Conservation (phyloP, 1,140 invertebrate species). For the Micrasema longulum region DNA sequence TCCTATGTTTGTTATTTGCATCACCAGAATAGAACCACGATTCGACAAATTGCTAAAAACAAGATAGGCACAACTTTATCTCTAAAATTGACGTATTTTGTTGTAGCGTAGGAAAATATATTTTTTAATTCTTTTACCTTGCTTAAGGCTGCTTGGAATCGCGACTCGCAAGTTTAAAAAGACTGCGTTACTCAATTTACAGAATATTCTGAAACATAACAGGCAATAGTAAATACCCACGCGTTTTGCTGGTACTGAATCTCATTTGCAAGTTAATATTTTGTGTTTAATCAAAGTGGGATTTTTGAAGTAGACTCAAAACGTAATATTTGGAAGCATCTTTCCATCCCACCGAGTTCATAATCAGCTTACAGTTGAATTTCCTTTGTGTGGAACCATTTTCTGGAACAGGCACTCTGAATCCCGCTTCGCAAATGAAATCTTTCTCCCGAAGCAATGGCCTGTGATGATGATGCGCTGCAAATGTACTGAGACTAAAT, state of each 20-base stretch:
- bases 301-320: conserved; percentile 17
- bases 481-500: conserved; percentile 24
- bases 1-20: too few relatives aligned
- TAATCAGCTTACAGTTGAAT: conserved; percentile 21
- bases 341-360: conserved; percentile 7
- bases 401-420: conserved; percentile 4
- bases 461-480: conserved; percentile 19
- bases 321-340: conserved; percentile 11
- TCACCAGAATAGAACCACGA: too few relatives aligned
- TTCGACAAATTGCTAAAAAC: too few relatives aligned
- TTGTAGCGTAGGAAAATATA: not conserved
- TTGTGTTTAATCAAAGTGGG: conserved; percentile 20
- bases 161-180: not conserved
- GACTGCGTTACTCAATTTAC: not conserved
- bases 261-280: conserved; percentile 23
- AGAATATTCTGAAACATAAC: not conserved
- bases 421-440: conserved; percentile 15
- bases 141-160: not conserved
- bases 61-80: not conserved
- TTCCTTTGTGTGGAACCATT: conserved; percentile 4
- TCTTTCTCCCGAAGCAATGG: conserved; percentile 11
- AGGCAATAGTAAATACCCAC: not conserved
- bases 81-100: not conserved
- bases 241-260: conserved; percentile 4
- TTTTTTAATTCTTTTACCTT: not conserved